Evolutionary conservation across 2,888 invertebrate species (phyloP), one percentile per base, ranked within the genome.

Genomic region (Drosophila barbarae): DNA sequence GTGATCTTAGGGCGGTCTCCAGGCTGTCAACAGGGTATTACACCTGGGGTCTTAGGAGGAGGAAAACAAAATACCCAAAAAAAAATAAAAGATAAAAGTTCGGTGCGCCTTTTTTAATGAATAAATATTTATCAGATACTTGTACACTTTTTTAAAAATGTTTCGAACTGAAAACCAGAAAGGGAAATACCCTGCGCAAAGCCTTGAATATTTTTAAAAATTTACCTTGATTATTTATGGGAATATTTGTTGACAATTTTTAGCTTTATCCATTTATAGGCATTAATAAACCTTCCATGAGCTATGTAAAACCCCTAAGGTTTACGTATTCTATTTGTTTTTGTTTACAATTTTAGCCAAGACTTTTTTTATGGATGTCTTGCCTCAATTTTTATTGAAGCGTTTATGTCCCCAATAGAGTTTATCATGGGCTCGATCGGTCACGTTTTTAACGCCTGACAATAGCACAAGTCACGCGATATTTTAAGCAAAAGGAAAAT

Each of bases 21-120:
- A 32, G 66, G 36, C 44, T 63, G 61, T 63, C 65, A 61, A 44
- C 30, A n/a, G 36, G 63, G 63, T 15, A 44, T 63, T 65, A 63
- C 63, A 42, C 36, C 9, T 38, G 30, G 30, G 61, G 50, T 65
- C 65, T 63, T 63, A 63, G 23, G 23, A 23, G 30, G 47, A 61
- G 64, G 36, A 50, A 41, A 64, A 42, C 50, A 63, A 64, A n/a
- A 36, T 63, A 36, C 28, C 9, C 28, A 30, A 61, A 35, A 49
- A 60, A 49, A 58, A 61, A 49, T 21, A 39, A 21, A 63, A 65
- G 63, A 63, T 63, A 63, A 63, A 63, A 28, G 41, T 49, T 49
- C 13, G 50, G 15, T 49, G 35, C 28, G 30, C 13, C n/a, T 49
- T 23, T 18, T 26, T n/a, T 15, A 38, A 7, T 13, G 13, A 44